Evolutionary conservation across 2,113 vertebrate species (phyloP).

Genomic region (Lichenostomus cassidix): DNA sequence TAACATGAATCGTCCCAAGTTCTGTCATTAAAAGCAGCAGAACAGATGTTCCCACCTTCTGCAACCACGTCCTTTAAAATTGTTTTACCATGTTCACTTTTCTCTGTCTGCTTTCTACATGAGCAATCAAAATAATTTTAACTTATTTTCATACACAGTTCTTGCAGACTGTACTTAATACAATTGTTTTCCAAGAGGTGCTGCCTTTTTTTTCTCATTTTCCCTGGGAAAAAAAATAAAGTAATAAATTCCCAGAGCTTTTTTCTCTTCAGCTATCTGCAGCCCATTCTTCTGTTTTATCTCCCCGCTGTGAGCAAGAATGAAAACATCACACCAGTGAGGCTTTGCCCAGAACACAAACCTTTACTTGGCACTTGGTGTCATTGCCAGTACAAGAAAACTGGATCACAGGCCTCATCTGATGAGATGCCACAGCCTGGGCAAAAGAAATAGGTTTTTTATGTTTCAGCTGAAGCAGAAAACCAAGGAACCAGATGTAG

Average conservation of each 20-base stretch:
- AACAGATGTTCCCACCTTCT: background rate
- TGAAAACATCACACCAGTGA: background rate
- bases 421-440: background rate
- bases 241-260: background rate
- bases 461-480: background rate
- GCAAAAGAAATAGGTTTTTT: background rate
- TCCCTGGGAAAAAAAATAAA: background rate
- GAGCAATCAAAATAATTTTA: constrained; percentile 29
- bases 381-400: background rate
- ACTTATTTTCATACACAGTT: constrained; percentile 9
- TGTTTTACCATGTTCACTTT: background rate
- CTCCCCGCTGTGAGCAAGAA: background rate
- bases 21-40: background rate
- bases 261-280: background rate
- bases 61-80: background rate
- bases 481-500: background rate
- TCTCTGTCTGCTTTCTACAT: background rate
- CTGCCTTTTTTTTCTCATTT: background rate
- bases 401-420: background rate
- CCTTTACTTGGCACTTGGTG: background rate
- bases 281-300: background rate
- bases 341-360: background rate
- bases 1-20: background rate
- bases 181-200: background rate
- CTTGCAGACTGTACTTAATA: background rate